Conservation (phyloP, 2,113 vertebrate genomes). For the Tragulus kanchil region DNA sequence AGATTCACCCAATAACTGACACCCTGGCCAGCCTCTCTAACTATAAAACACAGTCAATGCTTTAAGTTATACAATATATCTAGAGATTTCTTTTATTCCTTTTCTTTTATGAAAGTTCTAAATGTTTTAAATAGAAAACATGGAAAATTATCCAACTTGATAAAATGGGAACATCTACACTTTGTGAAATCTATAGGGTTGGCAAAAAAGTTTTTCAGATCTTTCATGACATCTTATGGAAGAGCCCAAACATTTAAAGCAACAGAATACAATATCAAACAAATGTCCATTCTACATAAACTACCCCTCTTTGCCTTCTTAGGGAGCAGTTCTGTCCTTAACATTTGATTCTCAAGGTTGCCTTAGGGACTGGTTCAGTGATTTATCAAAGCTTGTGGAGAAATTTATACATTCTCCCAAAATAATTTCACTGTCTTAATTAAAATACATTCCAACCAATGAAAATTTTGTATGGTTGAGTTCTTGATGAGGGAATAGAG, state of each 20-base stretch:
- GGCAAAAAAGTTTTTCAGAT: too few species aligned
- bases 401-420: neutral
- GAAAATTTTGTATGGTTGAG: too few species aligned
- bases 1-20: neutral
- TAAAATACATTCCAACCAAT: too few species aligned
- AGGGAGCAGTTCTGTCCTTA: neutral
- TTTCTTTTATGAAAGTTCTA: neutral
- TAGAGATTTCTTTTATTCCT: neutral
- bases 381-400: slow-evolving; percentile 14
- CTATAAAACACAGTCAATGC: neutral
- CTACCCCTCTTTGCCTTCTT: neutral
- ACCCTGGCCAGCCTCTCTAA: neutral
- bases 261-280: neutral
- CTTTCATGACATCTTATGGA: too few species aligned
- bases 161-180: neutral
- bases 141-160: neutral
- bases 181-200: neutral
- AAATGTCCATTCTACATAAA: neutral
- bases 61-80: neutral
- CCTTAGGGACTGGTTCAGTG: neutral
- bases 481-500: neutral
- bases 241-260: too few species aligned
- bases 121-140: neutral
- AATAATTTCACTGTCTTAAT: slow-evolving; percentile 20
- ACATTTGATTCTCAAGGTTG: neutral